Evolutionary conservation across 1,140 invertebrate genomes (phyloP).

Genomic region (Venustaconcha ellipsiformis): DNA sequence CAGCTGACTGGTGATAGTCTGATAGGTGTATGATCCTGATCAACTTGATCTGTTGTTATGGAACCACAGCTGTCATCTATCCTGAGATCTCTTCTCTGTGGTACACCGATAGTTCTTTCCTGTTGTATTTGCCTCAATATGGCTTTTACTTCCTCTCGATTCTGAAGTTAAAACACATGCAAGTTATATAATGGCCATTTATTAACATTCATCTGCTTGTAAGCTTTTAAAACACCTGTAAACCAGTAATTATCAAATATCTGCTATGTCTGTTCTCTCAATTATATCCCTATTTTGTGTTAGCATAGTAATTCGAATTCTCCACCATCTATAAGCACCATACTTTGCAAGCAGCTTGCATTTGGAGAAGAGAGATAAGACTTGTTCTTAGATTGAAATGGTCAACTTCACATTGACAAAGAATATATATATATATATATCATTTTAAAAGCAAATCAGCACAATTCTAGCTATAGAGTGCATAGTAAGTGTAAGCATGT

Average conservation of each 20-base stretch:
- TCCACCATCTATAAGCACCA: too few relatives aligned
- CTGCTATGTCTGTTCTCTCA: not conserved
- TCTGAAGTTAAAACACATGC: conserved; percentile 71
- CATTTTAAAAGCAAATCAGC: too few relatives aligned
- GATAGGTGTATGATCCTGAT: conserved; percentile 37
- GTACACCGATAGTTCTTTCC: conserved; percentile 38
- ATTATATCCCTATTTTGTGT: not conserved
- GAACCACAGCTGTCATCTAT: conserved; percentile 59
- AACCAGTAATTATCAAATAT: not conserved
- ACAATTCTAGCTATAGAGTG: too few relatives aligned
- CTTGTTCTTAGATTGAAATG: too few relatives aligned
- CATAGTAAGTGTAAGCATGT: too few relatives aligned
- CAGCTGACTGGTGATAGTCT: conserved; percentile 44
- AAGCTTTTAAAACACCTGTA: not conserved
- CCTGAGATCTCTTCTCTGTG: conserved; percentile 19
- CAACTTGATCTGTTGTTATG: conserved; percentile 38
- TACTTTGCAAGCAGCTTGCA: too few relatives aligned
- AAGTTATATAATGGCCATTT: conserved; percentile 1
- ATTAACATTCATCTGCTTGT: not conserved
- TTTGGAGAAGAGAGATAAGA: too few relatives aligned
- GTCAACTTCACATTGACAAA: too few relatives aligned
- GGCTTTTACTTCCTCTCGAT: conserved; percentile 91
- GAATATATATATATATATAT: too few relatives aligned
- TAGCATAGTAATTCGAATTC: not conserved
- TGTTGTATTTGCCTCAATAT: conserved; percentile 82